These are phyloP conservation scores for Melanotaenia maccullochi DNA, from an alignment of 2,797 vertebrate genomes.

Conservation along the genomic window DNA sequence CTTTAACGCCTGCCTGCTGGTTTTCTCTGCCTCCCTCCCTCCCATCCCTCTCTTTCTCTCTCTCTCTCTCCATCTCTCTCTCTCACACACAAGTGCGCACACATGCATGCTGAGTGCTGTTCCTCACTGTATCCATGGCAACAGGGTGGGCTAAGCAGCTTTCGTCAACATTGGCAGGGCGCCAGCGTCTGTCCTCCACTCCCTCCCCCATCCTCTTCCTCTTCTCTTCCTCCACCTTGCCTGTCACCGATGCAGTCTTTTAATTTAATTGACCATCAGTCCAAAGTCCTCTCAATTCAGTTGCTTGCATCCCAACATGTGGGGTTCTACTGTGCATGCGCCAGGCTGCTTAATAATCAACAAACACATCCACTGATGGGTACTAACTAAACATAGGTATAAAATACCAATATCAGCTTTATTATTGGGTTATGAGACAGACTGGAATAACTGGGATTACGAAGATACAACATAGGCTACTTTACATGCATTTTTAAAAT, in stretches of 20 bases:
- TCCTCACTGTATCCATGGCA: slow-evolving; percentile 87
- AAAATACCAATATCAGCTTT: slow-evolving; percentile 36
- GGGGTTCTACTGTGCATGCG: not conserved
- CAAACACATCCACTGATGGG: slow-evolving; percentile 24
- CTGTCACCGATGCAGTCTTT: slow-evolving; percentile 54
- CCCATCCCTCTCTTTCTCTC: slow-evolving; percentile 47
- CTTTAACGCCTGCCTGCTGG: slow-evolving; percentile 74
- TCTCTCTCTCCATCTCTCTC: slow-evolving; percentile 67
- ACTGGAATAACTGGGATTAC: slow-evolving; percentile 32
- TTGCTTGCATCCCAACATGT: slow-evolving; percentile 14
- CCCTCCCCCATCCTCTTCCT: slow-evolving; percentile 73
- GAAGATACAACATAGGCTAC: slow-evolving; percentile 1
- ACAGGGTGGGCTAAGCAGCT: slow-evolving; percentile 90
- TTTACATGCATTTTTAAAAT: not conserved
- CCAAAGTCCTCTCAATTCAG: slow-evolving; percentile 37
- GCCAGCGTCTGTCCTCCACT: slow-evolving; percentile 82
- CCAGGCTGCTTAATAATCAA: not conserved
- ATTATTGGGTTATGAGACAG: not conserved
- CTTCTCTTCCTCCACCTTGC: slow-evolving; percentile 65
- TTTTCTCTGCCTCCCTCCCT: slow-evolving; percentile 76
- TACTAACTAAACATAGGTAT: slow-evolving; percentile 44
- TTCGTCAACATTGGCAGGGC: slow-evolving; percentile 87
- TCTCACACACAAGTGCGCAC: slow-evolving; percentile 25
- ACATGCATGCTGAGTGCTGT: slow-evolving; percentile 73
- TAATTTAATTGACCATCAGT: slow-evolving; percentile 57